These are phyloP conservation scores for Tetranychus truncatus DNA, from an alignment of 2,888 invertebrate genomes.

Conservation along the genomic window DNA sequence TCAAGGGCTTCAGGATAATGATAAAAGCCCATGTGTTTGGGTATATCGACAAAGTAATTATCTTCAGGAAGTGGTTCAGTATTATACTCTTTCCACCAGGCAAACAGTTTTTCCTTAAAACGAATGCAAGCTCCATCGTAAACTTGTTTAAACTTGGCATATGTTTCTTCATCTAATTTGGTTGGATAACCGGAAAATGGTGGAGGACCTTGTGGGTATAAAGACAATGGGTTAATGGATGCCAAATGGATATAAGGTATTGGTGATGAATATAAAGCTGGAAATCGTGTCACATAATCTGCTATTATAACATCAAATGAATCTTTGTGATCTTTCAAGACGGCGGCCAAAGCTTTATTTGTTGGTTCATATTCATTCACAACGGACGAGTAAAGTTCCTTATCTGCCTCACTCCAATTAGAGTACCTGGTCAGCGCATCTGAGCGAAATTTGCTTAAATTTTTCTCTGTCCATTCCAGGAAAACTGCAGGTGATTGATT, in stretches of 20 bases:
- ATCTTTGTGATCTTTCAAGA: neutral
- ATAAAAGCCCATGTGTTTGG: neutral
- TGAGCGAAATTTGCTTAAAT: neutral
- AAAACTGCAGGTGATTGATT: neutral
- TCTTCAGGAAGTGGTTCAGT: neutral
- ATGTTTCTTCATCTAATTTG: neutral
- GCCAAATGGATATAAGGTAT: neutral
- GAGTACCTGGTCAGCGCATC: neutral
- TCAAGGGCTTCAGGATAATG: neutral
- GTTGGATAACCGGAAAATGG: neutral
- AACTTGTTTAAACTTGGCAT: neutral
- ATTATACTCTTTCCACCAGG: neutral
- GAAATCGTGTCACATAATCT: neutral
- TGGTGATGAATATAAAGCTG: neutral
- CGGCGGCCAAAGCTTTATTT: neutral
- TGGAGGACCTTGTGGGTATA: neutral
- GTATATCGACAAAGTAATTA: neutral
- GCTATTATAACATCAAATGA: neutral
- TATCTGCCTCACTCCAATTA: neutral
- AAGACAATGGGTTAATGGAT: neutral
- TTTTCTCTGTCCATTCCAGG: neutral
- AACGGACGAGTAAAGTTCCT: neutral
- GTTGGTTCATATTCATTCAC: neutral
- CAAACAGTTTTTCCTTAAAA: neutral
- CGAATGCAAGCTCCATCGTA: neutral